Evolutionary conservation across 2,113 vertebrate species (phyloP), one percentile per base, ranked within the genome.

Genomic region (Poicephalus gulielmi): DNA sequence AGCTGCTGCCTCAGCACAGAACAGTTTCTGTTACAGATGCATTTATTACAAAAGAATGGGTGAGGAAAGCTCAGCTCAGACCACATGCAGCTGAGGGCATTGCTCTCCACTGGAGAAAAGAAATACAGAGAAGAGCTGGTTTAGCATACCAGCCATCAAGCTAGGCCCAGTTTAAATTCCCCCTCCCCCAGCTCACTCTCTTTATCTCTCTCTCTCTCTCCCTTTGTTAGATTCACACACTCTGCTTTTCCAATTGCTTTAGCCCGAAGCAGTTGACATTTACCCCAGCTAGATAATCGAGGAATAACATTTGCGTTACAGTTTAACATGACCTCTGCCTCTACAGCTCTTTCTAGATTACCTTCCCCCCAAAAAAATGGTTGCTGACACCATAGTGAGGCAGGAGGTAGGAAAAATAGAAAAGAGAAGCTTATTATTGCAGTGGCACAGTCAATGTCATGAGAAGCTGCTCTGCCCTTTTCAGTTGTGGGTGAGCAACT

Each of bases 231-330:
- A 97, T 96, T 97, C 93, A 93, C 97, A 93, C 86, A 80, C 95
- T 94, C 85, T 47, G 96, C 97, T 94, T 97, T 97, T 97, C 94
- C 97, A 97, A 98, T 98, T 98, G 98, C 98, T 98, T 98, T 98
- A 96, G 98, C 99, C 98, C 33, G 97, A 96, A 99, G 99, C 98
- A 85, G 98, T 98, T 99, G 99, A 99, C 99, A 99, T 99, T 99
- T 99, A 98, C 97, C 98, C 98, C 96, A 97, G 98, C 98, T 98
- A 98, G 99, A 99, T 99, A 99, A 99, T 99, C 98, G 98, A 99
- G 98, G 99, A 99, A 98, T 99, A 99, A 99, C 99, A 99, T 99
- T 99, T 99, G 98, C 98, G 98, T 98, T 98, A 98, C 99, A 98
- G 99, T 99, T 99, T 99, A 99, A 99, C 99, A 98, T 97, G 98